Evolutionary conservation across 1,140 invertebrate species (phyloP).

Genomic region (Hycleus cichorii): DNA sequence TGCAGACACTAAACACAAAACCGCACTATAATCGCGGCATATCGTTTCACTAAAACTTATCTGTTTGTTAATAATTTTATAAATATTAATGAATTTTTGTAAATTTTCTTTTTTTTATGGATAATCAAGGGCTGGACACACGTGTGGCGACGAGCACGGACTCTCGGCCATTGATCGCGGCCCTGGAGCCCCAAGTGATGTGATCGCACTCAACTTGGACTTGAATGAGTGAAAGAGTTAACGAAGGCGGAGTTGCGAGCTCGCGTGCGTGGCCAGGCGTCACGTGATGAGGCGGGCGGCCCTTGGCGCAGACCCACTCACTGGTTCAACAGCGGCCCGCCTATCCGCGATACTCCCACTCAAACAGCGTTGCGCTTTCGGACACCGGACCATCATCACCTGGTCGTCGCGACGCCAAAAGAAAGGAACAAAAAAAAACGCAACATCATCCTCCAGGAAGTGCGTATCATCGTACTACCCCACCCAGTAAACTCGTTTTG

Average conservation of each 20-base stretch:
- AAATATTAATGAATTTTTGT: background rate
- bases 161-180: slow-evolving; percentile 39
- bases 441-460: background rate
- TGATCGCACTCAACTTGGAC: slow-evolving; percentile 1
- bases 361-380: slow-evolving; percentile 12
- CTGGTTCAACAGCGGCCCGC: slow-evolving; percentile 11
- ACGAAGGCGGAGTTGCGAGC: slow-evolving; percentile 30
- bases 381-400: slow-evolving; percentile 1
- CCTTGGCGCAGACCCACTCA: slow-evolving; percentile 5
- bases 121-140: slow-evolving; percentile 2
- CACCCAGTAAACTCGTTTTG: too few relatives aligned
- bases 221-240: slow-evolving; percentile 34
- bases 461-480: too few relatives aligned
- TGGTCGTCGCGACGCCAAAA: background rate
- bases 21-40: slow-evolving; percentile 10
- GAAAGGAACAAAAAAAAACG: background rate
- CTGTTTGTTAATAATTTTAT: background rate
- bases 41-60: background rate
- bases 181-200: background rate
- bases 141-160: slow-evolving; percentile 36
- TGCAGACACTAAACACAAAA: slow-evolving; percentile 40
- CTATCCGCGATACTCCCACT: slow-evolving; percentile 35
- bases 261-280: slow-evolving; percentile 28
- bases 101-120: background rate
- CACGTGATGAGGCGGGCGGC: slow-evolving; percentile 33